Evolutionary conservation across 2,888 invertebrate genomes (phyloP), one percentile per base, ranked within the genome.

Genomic region (Amphipyra berbera): DNA sequence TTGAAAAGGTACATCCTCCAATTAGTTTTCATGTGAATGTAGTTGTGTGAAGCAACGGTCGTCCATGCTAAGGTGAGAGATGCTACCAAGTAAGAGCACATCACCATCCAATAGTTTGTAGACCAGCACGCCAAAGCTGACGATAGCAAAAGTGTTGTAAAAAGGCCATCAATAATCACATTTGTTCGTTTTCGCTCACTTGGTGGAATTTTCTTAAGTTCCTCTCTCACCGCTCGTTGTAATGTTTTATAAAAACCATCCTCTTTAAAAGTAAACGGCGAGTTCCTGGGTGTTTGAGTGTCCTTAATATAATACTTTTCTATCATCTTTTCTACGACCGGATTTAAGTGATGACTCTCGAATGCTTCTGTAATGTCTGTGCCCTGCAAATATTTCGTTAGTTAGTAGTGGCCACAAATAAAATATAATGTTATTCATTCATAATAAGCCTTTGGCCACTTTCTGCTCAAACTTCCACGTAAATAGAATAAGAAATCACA

Each of bases 1-100:
- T 97, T 97, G 78, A 97, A 97, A 53, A 97, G 96, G 79, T 96
- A 97, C 97, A 97, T 97, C 63, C 97, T 96, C 95, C 97, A 97
- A 82, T 96, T 97, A 70, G 97, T 96, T 70, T 93, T 96, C 82
- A 95, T 96, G 84, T 98, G 98, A 71, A 98, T 96, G 83, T 97
- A 98, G 84, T 98, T 98, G 83, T 98, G 98, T 0, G 96, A 95
- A 0, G 95, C 95, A 3, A 97, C 95, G 0, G 95, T 88, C 0
- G 95, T 90, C 95, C 96, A 96, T 2, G 95, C 94, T 3, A 98
- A 85, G 0, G 96, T 85, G 0, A 96, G 46, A 2, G 96, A 87
- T 1, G 93, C 90, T 14, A 83, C 63, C 6, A 90, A 47, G 59
- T 88, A 90, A 2, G 83, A 87, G 0, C 71, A 53, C 82, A 82